These are phyloP conservation scores for Phrixothrix hirtus DNA, from an alignment of 2,888 invertebrate species.

Conservation along the genomic window DNA sequence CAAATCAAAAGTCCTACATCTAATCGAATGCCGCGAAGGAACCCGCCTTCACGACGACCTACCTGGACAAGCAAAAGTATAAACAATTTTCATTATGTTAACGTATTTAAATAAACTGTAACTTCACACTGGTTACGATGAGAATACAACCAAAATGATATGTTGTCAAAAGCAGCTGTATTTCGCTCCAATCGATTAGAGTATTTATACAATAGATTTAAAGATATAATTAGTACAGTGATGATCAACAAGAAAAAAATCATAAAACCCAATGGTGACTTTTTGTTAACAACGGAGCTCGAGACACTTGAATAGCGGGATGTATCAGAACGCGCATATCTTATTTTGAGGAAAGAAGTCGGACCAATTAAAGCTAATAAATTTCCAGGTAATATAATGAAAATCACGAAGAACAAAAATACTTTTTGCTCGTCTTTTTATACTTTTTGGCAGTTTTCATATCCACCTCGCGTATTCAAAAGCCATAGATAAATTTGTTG, in stretches of 20 bases:
- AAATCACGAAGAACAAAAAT: too few relatives aligned
- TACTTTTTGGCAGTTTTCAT: background rate
- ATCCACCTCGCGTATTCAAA: background rate
- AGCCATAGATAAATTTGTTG: too few relatives aligned
- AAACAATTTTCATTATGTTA: too few relatives aligned
- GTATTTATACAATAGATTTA: background rate
- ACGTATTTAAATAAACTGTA: too few relatives aligned
- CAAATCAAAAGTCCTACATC: too few relatives aligned
- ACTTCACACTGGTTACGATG: background rate
- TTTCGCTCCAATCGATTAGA: conserved; percentile 6
- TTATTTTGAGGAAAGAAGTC: background rate
- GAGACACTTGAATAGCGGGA: conserved; percentile 4
- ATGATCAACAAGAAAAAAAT: background rate
- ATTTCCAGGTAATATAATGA: background rate
- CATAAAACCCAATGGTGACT: conserved; percentile 1
- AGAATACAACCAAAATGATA: background rate
- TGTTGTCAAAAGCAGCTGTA: background rate
- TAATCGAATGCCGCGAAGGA: too few relatives aligned
- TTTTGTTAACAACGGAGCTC: conserved; percentile 1
- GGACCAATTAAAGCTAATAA: background rate
- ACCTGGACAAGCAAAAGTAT: too few relatives aligned
- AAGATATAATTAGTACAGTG: conserved; percentile 5
- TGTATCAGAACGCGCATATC: conserved; percentile 1
- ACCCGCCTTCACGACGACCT: too few relatives aligned
- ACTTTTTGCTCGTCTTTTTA: background rate